Percentiles rank a stretch among this genome's conserved stretches.
phyloP scores from a whole-genome alignment of 2,797 vertebrate genomes.

The Fistularia commersonii region DNA sequence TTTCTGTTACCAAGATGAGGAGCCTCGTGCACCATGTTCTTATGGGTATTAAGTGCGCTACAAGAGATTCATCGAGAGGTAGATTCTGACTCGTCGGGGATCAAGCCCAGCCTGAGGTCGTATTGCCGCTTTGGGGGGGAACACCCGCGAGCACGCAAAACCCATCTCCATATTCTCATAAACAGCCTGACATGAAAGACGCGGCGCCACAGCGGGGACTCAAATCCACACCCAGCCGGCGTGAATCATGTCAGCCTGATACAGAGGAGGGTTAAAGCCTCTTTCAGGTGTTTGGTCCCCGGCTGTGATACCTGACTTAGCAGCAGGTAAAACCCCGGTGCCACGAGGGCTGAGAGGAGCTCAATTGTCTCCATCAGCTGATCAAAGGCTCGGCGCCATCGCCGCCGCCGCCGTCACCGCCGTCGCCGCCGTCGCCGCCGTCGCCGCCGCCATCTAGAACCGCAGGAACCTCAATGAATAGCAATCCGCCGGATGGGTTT shows the following conservation, averaged over 20 bases:
- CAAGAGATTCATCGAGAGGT: constrained; percentile 83
- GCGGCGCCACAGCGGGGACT: constrained; percentile 60
- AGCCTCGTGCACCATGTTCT: constrained; percentile 73
- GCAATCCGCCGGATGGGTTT: constrained; percentile 45
- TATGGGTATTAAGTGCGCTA: constrained; percentile 81
- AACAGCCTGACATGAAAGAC: constrained; percentile 73
- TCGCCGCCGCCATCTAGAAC: no score
- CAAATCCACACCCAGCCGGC: constrained; percentile 68
- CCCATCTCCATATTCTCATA: constrained; percentile 75
- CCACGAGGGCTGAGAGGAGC: constrained; percentile 49
- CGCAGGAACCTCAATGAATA: constrained; percentile 53
- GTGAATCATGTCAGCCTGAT: constrained; percentile 73
- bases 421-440: no score
- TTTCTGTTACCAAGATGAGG: constrained; percentile 79
- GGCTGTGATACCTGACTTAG: constrained; percentile 76
- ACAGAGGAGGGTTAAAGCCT: constrained; percentile 74
- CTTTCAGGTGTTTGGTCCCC: constrained; percentile 73
- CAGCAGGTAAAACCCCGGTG: constrained; percentile 64
- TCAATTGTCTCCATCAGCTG: constrained; percentile 66
- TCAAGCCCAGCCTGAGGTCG: constrained; percentile 76
- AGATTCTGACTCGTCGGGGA: constrained; percentile 76
- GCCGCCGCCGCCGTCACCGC: constrained; percentile 42
- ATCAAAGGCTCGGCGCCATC: constrained; percentile 61
- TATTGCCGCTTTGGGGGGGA: constrained; percentile 73
- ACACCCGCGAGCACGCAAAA: constrained; percentile 67